These are phyloP conservation scores for Rhabdornis inornatus DNA, from an alignment of 2,113 vertebrate species.

Conservation along the genomic window DNA sequence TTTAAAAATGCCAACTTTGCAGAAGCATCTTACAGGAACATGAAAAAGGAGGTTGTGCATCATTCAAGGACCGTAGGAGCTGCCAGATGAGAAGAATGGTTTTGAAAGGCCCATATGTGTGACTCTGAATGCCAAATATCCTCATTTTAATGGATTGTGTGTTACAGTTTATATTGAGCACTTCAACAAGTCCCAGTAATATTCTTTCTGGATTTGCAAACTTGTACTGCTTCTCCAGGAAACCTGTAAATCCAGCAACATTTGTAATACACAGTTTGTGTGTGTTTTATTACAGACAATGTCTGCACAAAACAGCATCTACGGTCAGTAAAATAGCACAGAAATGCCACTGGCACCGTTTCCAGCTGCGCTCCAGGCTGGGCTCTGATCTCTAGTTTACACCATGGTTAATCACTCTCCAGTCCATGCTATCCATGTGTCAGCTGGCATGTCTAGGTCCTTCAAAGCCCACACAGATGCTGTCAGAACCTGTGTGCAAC, in stretches of 20 bases:
- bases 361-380: neutral
- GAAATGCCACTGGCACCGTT: neutral
- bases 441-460: neutral
- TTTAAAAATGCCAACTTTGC: neutral
- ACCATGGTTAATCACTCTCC: neutral
- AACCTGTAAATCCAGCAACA: neutral
- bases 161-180: conserved; percentile 1
- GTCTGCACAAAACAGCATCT: neutral
- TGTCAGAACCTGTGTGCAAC: neutral
- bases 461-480: neutral
- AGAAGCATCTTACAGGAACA: conserved; percentile 23
- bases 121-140: conserved; percentile 36
- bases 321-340: neutral
- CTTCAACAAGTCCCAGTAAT: neutral
- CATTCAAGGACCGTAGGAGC: conserved; percentile 8
- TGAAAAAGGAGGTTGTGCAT: conserved; percentile 21
- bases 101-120: conserved; percentile 56
- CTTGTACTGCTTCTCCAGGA: neutral
- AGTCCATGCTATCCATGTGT: neutral
- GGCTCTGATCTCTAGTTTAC: neutral
- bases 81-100: conserved; percentile 28
- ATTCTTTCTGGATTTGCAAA: neutral
- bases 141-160: conserved; percentile 34
- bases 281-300: neutral
- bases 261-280: neutral